These are phyloP conservation scores for Acrobasis suavella DNA, from an alignment of 2,888 invertebrate genomes.

Conservation along the genomic window DNA sequence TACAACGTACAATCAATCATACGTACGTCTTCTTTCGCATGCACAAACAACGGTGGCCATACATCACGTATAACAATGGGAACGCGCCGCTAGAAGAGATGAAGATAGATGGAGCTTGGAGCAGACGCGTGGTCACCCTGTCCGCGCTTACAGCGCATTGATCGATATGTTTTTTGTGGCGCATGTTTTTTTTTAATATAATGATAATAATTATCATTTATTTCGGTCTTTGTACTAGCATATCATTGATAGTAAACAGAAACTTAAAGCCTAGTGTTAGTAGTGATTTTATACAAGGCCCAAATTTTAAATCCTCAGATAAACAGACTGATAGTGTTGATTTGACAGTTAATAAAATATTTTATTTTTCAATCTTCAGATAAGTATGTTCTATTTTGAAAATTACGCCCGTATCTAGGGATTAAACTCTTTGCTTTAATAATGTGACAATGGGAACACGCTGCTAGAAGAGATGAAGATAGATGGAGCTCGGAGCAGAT, in stretches of 20 bases:
- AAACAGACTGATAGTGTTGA: too few species aligned
- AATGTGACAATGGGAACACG: conserved; percentile 52
- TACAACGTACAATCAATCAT: conserved; percentile 20
- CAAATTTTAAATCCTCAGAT: too few species aligned
- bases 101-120: conserved; percentile 69
- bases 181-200: conserved; percentile 31
- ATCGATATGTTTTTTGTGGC: conserved; percentile 40
- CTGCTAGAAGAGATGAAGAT: conserved; percentile 65
- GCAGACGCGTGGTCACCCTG: conserved; percentile 70
- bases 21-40: conserved; percentile 20
- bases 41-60: conserved; percentile 27
- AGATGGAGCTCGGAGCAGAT: conserved; percentile 59
- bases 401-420: too few species aligned
- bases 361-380: too few species aligned
- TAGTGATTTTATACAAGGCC: too few species aligned
- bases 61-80: conserved; percentile 50
- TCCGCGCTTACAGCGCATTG: conserved; percentile 46
- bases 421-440: too few species aligned
- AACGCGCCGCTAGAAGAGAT: conserved; percentile 49
- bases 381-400: too few species aligned
- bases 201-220: too few species aligned
- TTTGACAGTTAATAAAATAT: too few species aligned
- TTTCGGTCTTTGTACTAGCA: too few species aligned
- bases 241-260: too few species aligned
- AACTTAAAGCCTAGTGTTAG: too few species aligned